Evolutionary conservation across 2,888 invertebrate species (phyloP).

Genomic region (Ormyrus thymus): DNA sequence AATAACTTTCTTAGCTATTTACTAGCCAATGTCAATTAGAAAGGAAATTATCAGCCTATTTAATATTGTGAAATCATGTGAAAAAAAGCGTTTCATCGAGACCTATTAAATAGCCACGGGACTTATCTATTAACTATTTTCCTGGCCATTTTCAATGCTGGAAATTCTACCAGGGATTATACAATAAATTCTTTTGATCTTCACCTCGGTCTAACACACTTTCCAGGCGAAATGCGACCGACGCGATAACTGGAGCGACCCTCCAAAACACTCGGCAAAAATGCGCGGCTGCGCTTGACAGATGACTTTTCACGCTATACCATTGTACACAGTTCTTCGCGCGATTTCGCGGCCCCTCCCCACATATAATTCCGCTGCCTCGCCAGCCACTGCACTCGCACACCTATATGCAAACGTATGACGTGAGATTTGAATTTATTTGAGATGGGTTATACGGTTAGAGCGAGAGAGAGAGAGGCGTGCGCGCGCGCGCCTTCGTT

Average conservation of each 20-base stretch:
- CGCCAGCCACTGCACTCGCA: neutral
- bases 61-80: too few relatives aligned
- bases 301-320: constrained; percentile 18
- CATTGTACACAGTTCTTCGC: too few relatives aligned
- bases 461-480: constrained; percentile 26
- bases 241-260: neutral
- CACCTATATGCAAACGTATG: constrained; percentile 30
- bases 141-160: too few relatives aligned
- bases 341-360: too few relatives aligned
- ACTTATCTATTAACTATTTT: too few relatives aligned
- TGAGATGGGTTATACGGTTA: constrained; percentile 44
- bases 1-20: too few relatives aligned
- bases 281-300: constrained; percentile 13
- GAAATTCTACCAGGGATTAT: too few relatives aligned
- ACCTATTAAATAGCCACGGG: too few relatives aligned
- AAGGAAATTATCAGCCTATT: too few relatives aligned
- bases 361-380: neutral
- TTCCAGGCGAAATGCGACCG: neutral
- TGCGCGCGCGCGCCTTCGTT: constrained; percentile 58
- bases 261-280: neutral
- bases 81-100: too few relatives aligned
- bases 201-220: neutral
- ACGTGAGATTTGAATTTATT: constrained; percentile 61
- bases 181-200: neutral
- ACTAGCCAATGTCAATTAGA: too few relatives aligned